phyloP scores from a whole-genome alignment of 1,140 invertebrate genomes.

The Asobara japonica region DNA sequence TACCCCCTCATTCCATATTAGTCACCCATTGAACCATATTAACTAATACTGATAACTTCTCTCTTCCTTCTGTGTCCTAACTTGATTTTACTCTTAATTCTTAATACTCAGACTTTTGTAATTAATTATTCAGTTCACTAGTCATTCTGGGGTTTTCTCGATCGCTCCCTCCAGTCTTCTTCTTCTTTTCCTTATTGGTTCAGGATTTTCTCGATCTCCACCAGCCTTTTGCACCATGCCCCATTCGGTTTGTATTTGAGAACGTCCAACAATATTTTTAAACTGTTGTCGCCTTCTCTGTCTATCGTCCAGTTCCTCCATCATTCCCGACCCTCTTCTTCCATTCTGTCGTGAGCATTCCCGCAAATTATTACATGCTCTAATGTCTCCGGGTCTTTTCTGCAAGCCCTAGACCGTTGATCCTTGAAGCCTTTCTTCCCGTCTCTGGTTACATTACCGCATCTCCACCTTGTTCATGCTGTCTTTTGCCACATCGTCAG shows the following conservation, averaged over 20 bases:
- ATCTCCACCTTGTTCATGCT: slow-evolving; percentile 21
- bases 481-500: background rate
- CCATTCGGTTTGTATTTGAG: background rate
- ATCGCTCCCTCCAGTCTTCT: background rate
- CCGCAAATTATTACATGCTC: background rate
- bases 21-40: no score
- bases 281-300: background rate
- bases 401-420: slow-evolving; percentile 2
- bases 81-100: no score
- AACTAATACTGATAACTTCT: no score
- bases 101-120: no score
- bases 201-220: background rate
- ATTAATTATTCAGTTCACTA: no score
- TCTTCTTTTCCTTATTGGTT: background rate
- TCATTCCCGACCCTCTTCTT: background rate
- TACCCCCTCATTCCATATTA: no score
- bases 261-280: background rate
- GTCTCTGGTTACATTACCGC: slow-evolving; percentile 8
- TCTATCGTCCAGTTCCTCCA: background rate
- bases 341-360: background rate
- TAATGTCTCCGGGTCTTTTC: slow-evolving; percentile 1
- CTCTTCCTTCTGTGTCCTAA: no score
- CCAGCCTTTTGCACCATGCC: background rate
- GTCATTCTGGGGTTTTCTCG: no score
- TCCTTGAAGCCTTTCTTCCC: slow-evolving; percentile 11